Evolutionary conservation across 2,888 invertebrate genomes (phyloP), one percentile per base, ranked within the genome.

Genomic region (Cantharis nigra): DNA sequence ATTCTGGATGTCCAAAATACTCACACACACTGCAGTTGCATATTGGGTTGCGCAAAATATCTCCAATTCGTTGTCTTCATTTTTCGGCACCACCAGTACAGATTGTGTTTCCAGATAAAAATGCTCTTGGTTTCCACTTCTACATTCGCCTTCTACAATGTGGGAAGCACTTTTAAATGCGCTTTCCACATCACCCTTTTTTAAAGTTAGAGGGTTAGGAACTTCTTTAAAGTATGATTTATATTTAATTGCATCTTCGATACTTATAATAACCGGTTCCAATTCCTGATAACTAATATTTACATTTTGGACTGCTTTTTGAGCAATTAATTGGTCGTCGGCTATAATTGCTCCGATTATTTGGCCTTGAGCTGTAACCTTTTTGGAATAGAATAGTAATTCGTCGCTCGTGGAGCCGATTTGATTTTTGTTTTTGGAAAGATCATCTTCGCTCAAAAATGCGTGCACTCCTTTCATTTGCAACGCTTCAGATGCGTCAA

Each of bases 81-180:
- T 92, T 82, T 92, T 93, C 0, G 96, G 96, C 65, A 94, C 89
- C 0, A 92, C 95, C 18, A 74, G 14, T 3, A 92, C 89, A 0
- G 92, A 92, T 79, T 96, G 93, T 0, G 98, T 97, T 89, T 99
- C 98, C 83, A 99, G 89, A 88, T 98, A 99, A 88, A 99, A 98
- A 87, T 99, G 98, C 86, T 98, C 98, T 88, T 99, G 98, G 0
- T 96, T 97, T 11, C 97, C 97, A 85, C 96, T 94, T 76, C 94
- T 90, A 65, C 93, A 90, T 82, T 94, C 92, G 0, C 97, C 96
- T 88, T 95, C 94, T 30, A 97, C 85, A n/a, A 95, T 88, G 85
- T 94, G 92, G 62, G 94, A 93, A 13, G 94, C 92, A 80, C 91
- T 90, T 30, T 90, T 87, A 81, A 98, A 93, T 0, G 91, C 94